Base-by-base conservation (phyloP, 2,888 invertebrate species). In the Epistrophe eligans region DNA sequence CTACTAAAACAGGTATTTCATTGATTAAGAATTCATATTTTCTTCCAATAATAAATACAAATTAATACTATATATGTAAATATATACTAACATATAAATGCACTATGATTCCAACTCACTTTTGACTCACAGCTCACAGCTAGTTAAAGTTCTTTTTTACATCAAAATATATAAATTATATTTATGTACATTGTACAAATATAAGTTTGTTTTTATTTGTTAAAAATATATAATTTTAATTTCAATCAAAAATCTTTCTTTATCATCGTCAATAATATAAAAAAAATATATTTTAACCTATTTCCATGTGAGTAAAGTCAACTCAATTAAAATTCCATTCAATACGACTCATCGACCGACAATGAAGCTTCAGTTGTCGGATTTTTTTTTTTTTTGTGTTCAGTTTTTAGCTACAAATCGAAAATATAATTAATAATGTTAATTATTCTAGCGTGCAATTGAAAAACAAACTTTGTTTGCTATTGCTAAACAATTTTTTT, bases 361-460 rank as follows among this genome's bases (percentile, higher is more conserved):
- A 67, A 67, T 71, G 74, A 79, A 77, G 38, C 40, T 57, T 71
- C 45, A 38, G 32, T 66, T 50, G 17, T 8, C 17, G n/a, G 11
- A 32, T 72, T 62, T 72, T 64, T 62, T 72, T 35, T 77, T 45
- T 62, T 43, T 72, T 66, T 38, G 28, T 15, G 19, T 58, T 57
- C 13, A 45, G 19, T 77, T 77, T 58, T 52, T 15, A 15, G 10
- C 55, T 24, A 48, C 74, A 67, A 70, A 55, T 19, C n/a, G 52
- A 76, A 80, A 77, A 80, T 72, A 43, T 55, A 84, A 80, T 80
- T 84, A 80, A 77, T 72, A 84, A 84, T 84, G 80, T 72, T 84
- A 84, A 84, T 84, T 80, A 84, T 76, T 84, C 77, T 55, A 57
- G 66, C 80, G 24, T 40, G 77, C 76, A 85, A 73, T 62, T 67